Conservation (phyloP, 1,140 invertebrate species). For the Lordiphosa collinella region DNA sequence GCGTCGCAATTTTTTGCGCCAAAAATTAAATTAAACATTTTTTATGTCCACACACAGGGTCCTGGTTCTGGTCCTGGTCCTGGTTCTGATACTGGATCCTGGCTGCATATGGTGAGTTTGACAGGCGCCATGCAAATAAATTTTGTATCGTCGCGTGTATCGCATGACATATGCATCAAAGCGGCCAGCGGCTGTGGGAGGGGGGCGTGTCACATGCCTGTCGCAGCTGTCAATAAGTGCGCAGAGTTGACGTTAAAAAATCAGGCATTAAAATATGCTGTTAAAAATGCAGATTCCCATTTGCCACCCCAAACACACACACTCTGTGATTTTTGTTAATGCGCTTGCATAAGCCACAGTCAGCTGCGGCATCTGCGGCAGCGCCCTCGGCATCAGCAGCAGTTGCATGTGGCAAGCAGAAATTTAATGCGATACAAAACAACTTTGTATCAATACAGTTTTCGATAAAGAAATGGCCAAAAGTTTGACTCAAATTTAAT, state of each 20-base stretch:
- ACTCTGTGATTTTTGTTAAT: conserved; percentile 49
- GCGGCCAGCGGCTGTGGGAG: not conserved
- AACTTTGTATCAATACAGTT: conserved; percentile 35
- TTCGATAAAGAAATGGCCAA: conserved; percentile 20
- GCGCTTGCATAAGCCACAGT: conserved; percentile 64
- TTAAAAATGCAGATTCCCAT: conserved; percentile 66
- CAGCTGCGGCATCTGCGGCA: conserved; percentile 16
- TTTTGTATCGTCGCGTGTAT: conserved; percentile 64
- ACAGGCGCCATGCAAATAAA: conserved; percentile 58
- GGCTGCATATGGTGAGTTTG: conserved; percentile 23
- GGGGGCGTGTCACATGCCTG: conserved; percentile 38
- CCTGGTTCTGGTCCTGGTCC: not conserved
- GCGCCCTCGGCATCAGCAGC: conserved; percentile 12
- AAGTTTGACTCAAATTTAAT: conserved; percentile 42
- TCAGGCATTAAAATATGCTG: conserved; percentile 76
- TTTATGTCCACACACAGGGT: conserved; percentile 43
- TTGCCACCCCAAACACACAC: conserved; percentile 2
- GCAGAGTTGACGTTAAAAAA: conserved; percentile 72
- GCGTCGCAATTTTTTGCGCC: conserved; percentile 30
- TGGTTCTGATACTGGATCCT: not conserved
- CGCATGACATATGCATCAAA: conserved; percentile 76
- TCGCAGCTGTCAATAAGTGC: conserved; percentile 75
- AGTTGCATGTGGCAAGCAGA: conserved; percentile 50
- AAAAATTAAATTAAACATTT: conserved; percentile 74
- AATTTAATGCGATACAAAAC: conserved; percentile 58